Evolutionary conservation across 2,888 invertebrate genomes (phyloP).

Genomic region (Ceraclea dissimilis): DNA sequence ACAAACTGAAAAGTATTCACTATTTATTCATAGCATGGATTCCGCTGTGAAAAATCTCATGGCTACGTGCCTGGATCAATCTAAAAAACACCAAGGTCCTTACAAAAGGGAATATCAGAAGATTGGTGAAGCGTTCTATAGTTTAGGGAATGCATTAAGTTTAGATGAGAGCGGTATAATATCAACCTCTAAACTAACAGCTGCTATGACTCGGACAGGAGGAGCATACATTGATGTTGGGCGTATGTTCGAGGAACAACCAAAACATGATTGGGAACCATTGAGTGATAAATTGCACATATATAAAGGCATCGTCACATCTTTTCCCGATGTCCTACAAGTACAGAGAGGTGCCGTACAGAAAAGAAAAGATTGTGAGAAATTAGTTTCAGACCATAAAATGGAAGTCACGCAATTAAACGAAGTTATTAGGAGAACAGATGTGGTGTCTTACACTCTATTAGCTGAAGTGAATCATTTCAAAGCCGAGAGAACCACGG

Average conservation of each 20-base stretch:
- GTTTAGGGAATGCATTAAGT: constrained; percentile 76
- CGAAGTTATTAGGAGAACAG: constrained; percentile 76
- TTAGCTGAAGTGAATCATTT: constrained; percentile 94
- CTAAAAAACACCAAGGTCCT: constrained; percentile 76
- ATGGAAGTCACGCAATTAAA: constrained; percentile 74
- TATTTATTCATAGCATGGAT: constrained; percentile 81
- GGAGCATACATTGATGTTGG: constrained; percentile 87
- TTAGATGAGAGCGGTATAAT: constrained; percentile 63
- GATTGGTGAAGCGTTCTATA: constrained; percentile 79
- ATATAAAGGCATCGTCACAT: constrained; percentile 86
- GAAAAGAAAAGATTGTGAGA: constrained; percentile 84
- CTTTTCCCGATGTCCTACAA: constrained; percentile 83
- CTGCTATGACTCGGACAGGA: constrained; percentile 78
- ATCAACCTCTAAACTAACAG: constrained; percentile 60
- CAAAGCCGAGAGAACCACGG: constrained; percentile 75
- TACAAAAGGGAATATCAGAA: constrained; percentile 88
- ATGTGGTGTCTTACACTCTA: constrained; percentile 86
- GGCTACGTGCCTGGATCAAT: constrained; percentile 73
- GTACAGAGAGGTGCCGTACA: constrained; percentile 86
- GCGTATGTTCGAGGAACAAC: constrained; percentile 82
- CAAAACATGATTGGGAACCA: constrained; percentile 84
- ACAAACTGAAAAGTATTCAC: constrained; percentile 75
- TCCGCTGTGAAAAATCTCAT: constrained; percentile 77
- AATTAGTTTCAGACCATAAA: constrained; percentile 70
- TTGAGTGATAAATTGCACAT: constrained; percentile 86